phyloP scores from a whole-genome alignment of 30 jellyfish, hydroid and myxozoan genomes.

The Aurelia coerulea region DNA sequence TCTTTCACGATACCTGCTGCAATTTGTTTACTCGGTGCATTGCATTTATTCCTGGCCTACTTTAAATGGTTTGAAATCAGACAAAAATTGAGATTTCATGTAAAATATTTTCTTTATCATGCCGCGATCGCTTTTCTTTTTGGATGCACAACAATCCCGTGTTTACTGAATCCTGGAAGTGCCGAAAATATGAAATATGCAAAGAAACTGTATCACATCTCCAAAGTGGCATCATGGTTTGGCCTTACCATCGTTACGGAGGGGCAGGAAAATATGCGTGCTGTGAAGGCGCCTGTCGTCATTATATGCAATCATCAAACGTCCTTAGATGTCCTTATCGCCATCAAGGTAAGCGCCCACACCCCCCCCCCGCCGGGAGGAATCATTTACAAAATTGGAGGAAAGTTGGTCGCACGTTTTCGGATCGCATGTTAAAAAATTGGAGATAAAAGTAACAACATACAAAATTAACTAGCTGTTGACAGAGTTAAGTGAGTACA shows the following conservation, averaged over 20 bases:
- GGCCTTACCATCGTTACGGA: constrained; percentile 63
- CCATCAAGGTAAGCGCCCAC: constrained; percentile 35
- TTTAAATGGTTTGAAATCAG: not conserved
- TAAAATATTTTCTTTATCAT: constrained; percentile 62
- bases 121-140: constrained; percentile 32
- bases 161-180: constrained; percentile 66
- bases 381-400: too few species aligned
- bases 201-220: constrained; percentile 14
- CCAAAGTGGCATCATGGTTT: constrained; percentile 60
- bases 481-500: too few species aligned
- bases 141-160: constrained; percentile 32
- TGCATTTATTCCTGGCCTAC: too few species aligned
- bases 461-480: too few species aligned
- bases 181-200: constrained; percentile 66
- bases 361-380: too few species aligned
- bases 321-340: constrained; percentile 61
- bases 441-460: too few species aligned
- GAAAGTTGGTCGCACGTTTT: too few species aligned
- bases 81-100: constrained; percentile 20
- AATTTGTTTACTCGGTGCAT: too few species aligned
- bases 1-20: too few species aligned
- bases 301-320: constrained; percentile 84
- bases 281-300: constrained; percentile 62
- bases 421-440: too few species aligned
- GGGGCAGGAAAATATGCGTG: constrained; percentile 38